These are phyloP conservation scores for Elgaria multicarinata DNA, from an alignment of 2,113 vertebrate species.

Conservation along the genomic window DNA sequence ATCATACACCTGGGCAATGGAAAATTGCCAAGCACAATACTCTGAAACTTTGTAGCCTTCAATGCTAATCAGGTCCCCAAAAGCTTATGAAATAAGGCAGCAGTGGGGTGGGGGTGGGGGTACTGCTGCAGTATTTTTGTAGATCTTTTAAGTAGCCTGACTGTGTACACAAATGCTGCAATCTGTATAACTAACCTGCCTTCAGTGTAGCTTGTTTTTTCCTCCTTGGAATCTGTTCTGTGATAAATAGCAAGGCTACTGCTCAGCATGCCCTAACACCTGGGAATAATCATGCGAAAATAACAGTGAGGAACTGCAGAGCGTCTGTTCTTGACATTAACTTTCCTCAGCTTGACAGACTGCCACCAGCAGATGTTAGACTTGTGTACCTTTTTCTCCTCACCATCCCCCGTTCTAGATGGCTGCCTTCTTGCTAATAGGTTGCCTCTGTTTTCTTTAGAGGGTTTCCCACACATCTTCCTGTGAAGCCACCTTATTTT, in stretches of 20 bases:
- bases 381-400: slow-evolving; percentile 65
- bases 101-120: slow-evolving; percentile 65
- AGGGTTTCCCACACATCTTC: slow-evolving; percentile 50
- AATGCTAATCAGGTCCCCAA: slow-evolving; percentile 55
- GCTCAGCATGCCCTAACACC: slow-evolving; percentile 75
- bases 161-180: slow-evolving; percentile 53
- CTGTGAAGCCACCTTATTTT: slow-evolving; percentile 39
- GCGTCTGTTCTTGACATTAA: slow-evolving; percentile 82
- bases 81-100: slow-evolving; percentile 71
- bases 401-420: slow-evolving; percentile 49
- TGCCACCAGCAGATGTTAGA: slow-evolving; percentile 83
- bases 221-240: slow-evolving; percentile 56
- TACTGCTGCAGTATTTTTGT: slow-evolving; percentile 57
- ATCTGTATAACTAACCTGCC: slow-evolving; percentile 72
- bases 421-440: slow-evolving; percentile 67
- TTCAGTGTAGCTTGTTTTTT: slow-evolving; percentile 16
- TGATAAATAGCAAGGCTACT: slow-evolving; percentile 80
- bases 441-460: slow-evolving; percentile 67
- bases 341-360: slow-evolving; percentile 79
- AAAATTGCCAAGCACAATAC: slow-evolving; percentile 42
- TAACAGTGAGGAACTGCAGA: slow-evolving; percentile 79
- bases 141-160: slow-evolving; percentile 50
- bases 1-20: slow-evolving; percentile 40
- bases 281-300: slow-evolving; percentile 85
- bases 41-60: slow-evolving; percentile 51